Evolutionary conservation across 2,888 invertebrate genomes (phyloP).

Genomic region (Prosopocoilus inquinatus): DNA sequence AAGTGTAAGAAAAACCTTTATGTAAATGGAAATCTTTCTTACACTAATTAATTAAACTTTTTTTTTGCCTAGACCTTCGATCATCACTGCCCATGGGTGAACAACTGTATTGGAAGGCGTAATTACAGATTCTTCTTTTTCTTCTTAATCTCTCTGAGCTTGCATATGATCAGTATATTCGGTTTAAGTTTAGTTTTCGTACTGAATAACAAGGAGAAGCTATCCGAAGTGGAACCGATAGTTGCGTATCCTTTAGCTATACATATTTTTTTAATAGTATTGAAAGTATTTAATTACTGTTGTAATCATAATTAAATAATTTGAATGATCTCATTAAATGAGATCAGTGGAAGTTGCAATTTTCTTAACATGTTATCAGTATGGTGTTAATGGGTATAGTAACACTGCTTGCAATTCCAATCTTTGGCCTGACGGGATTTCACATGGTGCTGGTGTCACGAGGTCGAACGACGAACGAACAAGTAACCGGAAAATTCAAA

Average conservation of each 20-base stretch:
- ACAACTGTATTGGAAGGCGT: constrained; percentile 94
- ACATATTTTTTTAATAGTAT: neutral
- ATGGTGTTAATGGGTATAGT: constrained; percentile 91
- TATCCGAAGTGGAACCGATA: constrained; percentile 79
- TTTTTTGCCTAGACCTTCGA: constrained; percentile 81
- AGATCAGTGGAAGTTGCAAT: neutral
- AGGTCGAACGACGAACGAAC: constrained; percentile 98
- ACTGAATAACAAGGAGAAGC: constrained; percentile 76
- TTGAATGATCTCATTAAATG: no score
- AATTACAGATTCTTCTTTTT: constrained; percentile 99
- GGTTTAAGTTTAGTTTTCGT: constrained; percentile 90
- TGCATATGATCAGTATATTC: constrained; percentile 98
- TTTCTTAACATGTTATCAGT: constrained; percentile 54
- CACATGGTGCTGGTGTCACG: constrained; percentile 95
- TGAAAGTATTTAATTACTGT: neutral
- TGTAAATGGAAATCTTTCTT: no score
- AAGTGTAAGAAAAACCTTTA: no score
- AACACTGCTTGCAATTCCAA: constrained; percentile 89
- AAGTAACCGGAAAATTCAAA: constrained; percentile 99
- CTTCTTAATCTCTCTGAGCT: constrained; percentile 92
- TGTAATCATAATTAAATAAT: no score
- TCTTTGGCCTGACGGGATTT: constrained; percentile 96
- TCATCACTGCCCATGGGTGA: constrained; percentile 99
- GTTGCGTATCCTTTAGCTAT: constrained; percentile 78
- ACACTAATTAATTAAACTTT: no score